These are phyloP conservation scores for Tipula lateralis DNA, from an alignment of 2,888 invertebrate species.

Conservation along the genomic window DNA sequence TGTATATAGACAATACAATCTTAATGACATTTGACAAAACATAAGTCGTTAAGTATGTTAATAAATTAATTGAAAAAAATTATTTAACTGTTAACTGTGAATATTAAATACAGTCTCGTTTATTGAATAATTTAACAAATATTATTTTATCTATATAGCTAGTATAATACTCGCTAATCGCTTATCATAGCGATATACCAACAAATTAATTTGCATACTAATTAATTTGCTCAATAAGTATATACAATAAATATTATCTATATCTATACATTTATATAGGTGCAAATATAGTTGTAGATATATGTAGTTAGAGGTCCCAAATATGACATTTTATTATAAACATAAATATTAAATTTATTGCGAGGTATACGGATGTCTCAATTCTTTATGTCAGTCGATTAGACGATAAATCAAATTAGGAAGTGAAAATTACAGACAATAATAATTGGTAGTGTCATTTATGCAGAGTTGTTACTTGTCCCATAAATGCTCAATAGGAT, in stretches of 20 bases:
- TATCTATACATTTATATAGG: not conserved
- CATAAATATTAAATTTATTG: too few relatives aligned
- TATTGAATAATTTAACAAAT: not conserved
- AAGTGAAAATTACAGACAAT: not conserved
- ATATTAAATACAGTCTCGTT: not conserved
- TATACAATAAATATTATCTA: not conserved
- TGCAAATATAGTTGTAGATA: not conserved
- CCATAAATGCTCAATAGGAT: too few relatives aligned
- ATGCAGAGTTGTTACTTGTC: too few relatives aligned
- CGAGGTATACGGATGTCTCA: not conserved
- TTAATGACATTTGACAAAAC: not conserved
- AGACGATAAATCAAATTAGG: not conserved
- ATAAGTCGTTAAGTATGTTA: not conserved
- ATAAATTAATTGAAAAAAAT: not conserved
- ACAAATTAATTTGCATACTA: not conserved
- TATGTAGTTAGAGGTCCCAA: not conserved
- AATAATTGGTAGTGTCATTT: not conserved
- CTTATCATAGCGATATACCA: not conserved
- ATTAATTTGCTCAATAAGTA: not conserved
- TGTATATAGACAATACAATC: not conserved
- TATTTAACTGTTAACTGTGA: not conserved
- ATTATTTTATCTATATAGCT: not conserved
- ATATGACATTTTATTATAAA: too few relatives aligned
- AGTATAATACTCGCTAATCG: not conserved
- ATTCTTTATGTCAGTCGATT: not conserved